Base-by-base conservation (phyloP, 2,888 invertebrate genomes). In the Carterocephalus palaemon region DNA sequence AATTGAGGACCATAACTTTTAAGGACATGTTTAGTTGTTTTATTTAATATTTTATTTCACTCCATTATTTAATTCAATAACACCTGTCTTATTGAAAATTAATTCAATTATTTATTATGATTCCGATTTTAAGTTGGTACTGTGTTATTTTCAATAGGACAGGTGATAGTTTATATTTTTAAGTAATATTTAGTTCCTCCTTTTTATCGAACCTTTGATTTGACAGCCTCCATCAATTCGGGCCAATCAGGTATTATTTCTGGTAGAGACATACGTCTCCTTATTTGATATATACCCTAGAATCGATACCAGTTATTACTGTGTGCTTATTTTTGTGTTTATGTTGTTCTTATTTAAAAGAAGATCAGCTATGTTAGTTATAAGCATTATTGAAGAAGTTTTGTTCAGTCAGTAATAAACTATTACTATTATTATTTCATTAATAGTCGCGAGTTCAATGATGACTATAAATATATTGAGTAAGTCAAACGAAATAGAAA, bases 171-270 rank as follows among this genome's bases (percentile, higher is more conserved):
- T 59, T 63, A 60, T 59, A 7, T 57, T 34, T 74, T 75, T 57
- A 62, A 49, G 38, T 51, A 70, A 62, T 70, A 64, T 70, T 82
- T 84, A 77, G 75, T 58, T 56, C 55, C 51, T 70, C 68, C 69
- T 67, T 73, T 78, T 85, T 75, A 89, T 83, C 91, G 89, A 91
- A 91, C 91, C 91, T 91, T 91, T 81, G 85, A 83, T 88, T 89
- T 90, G 76, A 88, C 88, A 85, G 88, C 81, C 80, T 89, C 88
- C 82, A 89, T 83, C 81, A 94, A 90, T 66, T 77, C 89, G 70
- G 93, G 93, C 93, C 93, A 94, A 88, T 93, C 93, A 67, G 91
- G 91, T 79, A 93, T 91, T 74, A 93, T 79, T 87, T 92, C 91
- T 72, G 88, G 88, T 59, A 92, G 88, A 83, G 90, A 90, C 85